A percentile compares a stretch with the other conserved stretches of the same genome.
Conservation (phyloP, 1,140 invertebrate genomes). For the Apis mellifera region Amel_HAv3.1 CM009935.2:248501-249000, state of each 20-base stretch:
- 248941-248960: too few species aligned
- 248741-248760: too few species aligned
- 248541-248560: conserved; percentile 47
- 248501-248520: conserved; percentile 77
- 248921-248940: too few species aligned
- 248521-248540: conserved; percentile 78
- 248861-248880: not conserved
- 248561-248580: conserved; percentile 40
- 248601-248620: not conserved
- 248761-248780: not conserved
- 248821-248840: not conserved
- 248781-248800: not conserved
- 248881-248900: not conserved
- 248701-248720: too few species aligned
- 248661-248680: conserved; percentile 11
- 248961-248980: not conserved
- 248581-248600: conserved; percentile 43
- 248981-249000: too few species aligned
- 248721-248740: too few species aligned
- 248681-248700: not conserved
- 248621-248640: not conserved
- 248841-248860: not conserved
- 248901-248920: too few species aligned
- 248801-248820: not conserved
- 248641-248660: not conserved